Evolutionary conservation across 2,797 vertebrate genomes (phyloP).

Genomic region (Uromys caudimaculatus): DNA sequence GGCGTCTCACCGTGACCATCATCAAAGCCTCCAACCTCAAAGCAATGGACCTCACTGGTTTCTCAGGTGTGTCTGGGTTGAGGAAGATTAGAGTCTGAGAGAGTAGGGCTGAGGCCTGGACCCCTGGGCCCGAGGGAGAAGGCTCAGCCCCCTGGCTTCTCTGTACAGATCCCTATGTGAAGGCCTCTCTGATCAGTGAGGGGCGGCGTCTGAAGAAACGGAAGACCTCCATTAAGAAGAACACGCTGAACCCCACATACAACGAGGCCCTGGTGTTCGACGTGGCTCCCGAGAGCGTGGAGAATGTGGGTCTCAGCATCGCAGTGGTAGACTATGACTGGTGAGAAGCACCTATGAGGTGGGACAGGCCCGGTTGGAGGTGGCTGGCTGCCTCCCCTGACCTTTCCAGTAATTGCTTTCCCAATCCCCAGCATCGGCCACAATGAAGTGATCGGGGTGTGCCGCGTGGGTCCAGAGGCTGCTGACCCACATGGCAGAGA

Average conservation of each 20-base stretch:
- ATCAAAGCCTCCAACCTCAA: slow-evolving; percentile 97
- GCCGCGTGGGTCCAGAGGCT: slow-evolving; percentile 93
- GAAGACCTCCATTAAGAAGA: slow-evolving; percentile 98
- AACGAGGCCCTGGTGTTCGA: slow-evolving; percentile 98
- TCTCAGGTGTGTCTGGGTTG: slow-evolving; percentile 89
- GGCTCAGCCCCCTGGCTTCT: not conserved
- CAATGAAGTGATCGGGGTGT: slow-evolving; percentile 97
- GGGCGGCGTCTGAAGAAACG: slow-evolving; percentile 96
- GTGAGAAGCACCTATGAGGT: slow-evolving; percentile 84
- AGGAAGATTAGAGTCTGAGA: not conserved
- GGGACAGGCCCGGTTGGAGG: rapidly evolving
- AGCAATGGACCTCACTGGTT: slow-evolving; percentile 97
- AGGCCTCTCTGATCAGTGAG: slow-evolving; percentile 95
- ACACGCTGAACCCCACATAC: slow-evolving; percentile 96
- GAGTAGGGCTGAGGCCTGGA: not conserved
- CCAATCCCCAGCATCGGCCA: slow-evolving; percentile 92
- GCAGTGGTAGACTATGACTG: slow-evolving; percentile 98
- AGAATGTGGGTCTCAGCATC: slow-evolving; percentile 94
- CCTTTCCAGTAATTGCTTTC: not conserved
- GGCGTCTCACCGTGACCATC: slow-evolving; percentile 94
- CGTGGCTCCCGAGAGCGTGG: slow-evolving; percentile 96
- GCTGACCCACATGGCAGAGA: slow-evolving; percentile 93
- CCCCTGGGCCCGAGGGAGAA: not conserved
- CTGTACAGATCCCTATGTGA: slow-evolving; percentile 95
- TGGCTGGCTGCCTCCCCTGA: rapidly evolving